phyloP scores from a whole-genome alignment of 2,888 invertebrate species.

The Cataglyphis rosenhaueri region DNA sequence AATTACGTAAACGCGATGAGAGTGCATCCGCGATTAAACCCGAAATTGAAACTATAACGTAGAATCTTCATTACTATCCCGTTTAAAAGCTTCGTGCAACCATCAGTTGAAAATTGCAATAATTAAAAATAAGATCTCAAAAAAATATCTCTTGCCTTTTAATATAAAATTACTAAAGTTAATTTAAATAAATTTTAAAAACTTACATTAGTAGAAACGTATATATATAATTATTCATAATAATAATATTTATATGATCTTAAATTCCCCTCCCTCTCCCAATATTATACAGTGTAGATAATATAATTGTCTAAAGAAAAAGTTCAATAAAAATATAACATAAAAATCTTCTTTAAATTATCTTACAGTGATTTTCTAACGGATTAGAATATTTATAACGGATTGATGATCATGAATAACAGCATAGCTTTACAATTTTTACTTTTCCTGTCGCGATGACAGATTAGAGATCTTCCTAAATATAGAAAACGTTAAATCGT shows the following conservation, averaged over 20 bases:
- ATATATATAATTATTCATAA: neutral
- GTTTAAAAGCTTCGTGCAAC: neutral
- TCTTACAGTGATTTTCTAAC: neutral
- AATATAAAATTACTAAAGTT: too few species aligned
- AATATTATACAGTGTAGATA: neutral
- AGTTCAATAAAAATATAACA: neutral
- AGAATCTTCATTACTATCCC: constrained; percentile 4
- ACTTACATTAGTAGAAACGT: neutral
- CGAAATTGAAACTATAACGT: constrained; percentile 5
- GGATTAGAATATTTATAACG: neutral
- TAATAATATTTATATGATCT: neutral
- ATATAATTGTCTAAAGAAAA: neutral
- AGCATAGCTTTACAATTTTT: neutral
- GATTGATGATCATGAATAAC: neutral
- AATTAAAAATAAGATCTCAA: neutral
- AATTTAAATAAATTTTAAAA: neutral
- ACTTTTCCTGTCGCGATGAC: neutral
- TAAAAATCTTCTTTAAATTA: neutral
- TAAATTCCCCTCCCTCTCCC: neutral
- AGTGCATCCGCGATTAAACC: constrained; percentile 36
- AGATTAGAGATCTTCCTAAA: neutral
- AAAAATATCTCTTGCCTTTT: neutral
- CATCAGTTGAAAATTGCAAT: neutral
- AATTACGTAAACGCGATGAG: constrained; percentile 28
- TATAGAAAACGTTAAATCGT: constrained; percentile 14